Percentiles rank a stretch among this genome's conserved stretches.
phyloP scores from a whole-genome alignment of 2,797 vertebrate genomes.

The Platalea minor region DNA sequence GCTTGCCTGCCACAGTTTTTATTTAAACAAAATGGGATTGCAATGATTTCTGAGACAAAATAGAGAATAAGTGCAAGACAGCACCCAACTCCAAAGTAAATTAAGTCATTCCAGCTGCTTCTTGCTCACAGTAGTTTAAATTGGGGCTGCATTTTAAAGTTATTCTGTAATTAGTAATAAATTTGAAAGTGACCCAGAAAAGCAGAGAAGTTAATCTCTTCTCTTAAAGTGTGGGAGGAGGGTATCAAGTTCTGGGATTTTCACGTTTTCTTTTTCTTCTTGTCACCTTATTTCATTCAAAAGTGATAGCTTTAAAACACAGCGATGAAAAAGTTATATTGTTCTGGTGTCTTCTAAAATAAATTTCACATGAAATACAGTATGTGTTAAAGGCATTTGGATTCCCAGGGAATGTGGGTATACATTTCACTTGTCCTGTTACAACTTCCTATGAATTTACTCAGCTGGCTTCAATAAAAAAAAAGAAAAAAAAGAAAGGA shows the following conservation, averaged over 20 bases:
- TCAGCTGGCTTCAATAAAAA: conserved; percentile 75
- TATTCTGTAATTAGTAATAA: conserved; percentile 43
- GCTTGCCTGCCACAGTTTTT: background rate
- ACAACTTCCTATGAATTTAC: conserved; percentile 71
- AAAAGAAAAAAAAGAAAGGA: conserved; percentile 28
- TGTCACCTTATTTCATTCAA: conserved; percentile 47
- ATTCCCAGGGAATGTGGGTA: conserved; percentile 67
- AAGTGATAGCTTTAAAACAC: conserved; percentile 37
- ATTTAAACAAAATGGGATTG: background rate
- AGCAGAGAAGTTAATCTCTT: conserved; percentile 34
- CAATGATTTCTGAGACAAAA: background rate
- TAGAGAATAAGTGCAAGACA: background rate
- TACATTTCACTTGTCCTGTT: conserved; percentile 71
- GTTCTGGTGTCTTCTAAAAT: conserved; percentile 45
- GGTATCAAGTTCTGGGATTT: conserved; percentile 25
- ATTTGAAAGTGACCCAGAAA: conserved; percentile 43
- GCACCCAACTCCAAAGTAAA: background rate
- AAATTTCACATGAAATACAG: conserved; percentile 57
- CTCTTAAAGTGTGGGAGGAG: background rate
- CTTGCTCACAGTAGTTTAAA: background rate
- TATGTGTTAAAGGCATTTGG: conserved; percentile 63
- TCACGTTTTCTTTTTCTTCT: background rate
- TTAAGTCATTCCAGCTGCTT: conserved; percentile 37
- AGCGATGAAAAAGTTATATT: conserved; percentile 10
- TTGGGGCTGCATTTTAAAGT: conserved; percentile 3